Evolutionary conservation across 2,113 vertebrate genomes (phyloP), one percentile per base, ranked within the genome.

Genomic region (Melanerpes formicivorus): DNA sequence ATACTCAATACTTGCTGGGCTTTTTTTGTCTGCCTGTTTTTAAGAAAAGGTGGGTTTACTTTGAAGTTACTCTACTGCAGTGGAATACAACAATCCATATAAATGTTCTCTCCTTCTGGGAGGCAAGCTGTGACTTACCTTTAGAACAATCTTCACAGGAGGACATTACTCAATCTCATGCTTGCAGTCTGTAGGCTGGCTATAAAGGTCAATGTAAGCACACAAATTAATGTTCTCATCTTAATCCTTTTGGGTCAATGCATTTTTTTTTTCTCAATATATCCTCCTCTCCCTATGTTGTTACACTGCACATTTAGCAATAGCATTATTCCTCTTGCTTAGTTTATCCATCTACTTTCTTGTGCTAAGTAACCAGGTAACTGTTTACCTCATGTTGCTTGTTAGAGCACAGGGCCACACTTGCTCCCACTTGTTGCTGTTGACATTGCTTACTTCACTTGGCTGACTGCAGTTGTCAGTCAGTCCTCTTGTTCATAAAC

Each of bases 1-100:
- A 52, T 70, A 52, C 21, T 52, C 42, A 11, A 56, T 48, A 59
- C 23, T 80, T 34, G 42, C 72, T 60, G 67, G 29, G 22, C 5
- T 21, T 48, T 91, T 91, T 72, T 79, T 67, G 23, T 59, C 11
- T 62, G 1, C 40, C 3, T 79, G 1, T 83, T 90, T 86, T 77
- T 60, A 69, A 83, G 26, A 59, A 83, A 14, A 46, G 30, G 9
- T 54, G 60, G 9, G 30, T 73, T 73, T 37, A 60, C 69, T 80
- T 76, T n/a, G 21, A 32, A 71, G 46, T 56, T 63, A 8, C 42
- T 44, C 42, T 44, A 44, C 42, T 44, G 6, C 14, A 69, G 29
- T 2, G 1, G n/a, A 46, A 48, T 2, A 69, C 21, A 27, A 75
- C 26, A 29, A 72, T 25, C 12, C 8, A 6, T 10, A 0, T 6